These are phyloP conservation scores for Eupithecia subfuscata DNA, from an alignment of 2,888 invertebrate species.

Conservation along the genomic window DNA sequence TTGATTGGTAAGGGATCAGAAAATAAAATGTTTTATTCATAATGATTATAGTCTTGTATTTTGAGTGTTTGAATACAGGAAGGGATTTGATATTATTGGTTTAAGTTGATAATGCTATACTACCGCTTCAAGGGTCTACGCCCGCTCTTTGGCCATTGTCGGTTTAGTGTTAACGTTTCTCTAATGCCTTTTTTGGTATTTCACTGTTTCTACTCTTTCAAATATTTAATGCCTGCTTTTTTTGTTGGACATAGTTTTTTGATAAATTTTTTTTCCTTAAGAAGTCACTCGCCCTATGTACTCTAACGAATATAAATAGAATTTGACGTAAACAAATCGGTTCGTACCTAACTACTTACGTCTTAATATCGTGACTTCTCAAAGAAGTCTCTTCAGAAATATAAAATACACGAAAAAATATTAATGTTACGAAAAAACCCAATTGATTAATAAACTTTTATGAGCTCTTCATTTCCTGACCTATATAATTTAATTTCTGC, in stretches of 20 bases:
- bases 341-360: no score
- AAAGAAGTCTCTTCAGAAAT: not conserved
- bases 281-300: no score
- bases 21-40: conserved; percentile 1
- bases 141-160: not conserved
- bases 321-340: no score
- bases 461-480: conserved; percentile 31
- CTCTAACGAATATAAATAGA: no score
- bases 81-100: not conserved
- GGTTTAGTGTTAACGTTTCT: not conserved
- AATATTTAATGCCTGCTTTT: no score
- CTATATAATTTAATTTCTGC: conserved; percentile 35
- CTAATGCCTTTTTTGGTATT: no score
- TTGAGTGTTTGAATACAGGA: not conserved
- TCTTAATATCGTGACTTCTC: not conserved
- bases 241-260: no score
- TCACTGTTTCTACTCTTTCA: no score
- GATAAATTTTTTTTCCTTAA: no score
- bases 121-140: not conserved
- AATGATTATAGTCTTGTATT: not conserved
- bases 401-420: not conserved
- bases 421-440: not conserved
- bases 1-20: conserved; percentile 1
- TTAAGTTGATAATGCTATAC: not conserved
- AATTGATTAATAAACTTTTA: conserved; percentile 33